phyloP scores from a whole-genome alignment of 2,113 vertebrate species.

The Pluvialis apricaria region DNA sequence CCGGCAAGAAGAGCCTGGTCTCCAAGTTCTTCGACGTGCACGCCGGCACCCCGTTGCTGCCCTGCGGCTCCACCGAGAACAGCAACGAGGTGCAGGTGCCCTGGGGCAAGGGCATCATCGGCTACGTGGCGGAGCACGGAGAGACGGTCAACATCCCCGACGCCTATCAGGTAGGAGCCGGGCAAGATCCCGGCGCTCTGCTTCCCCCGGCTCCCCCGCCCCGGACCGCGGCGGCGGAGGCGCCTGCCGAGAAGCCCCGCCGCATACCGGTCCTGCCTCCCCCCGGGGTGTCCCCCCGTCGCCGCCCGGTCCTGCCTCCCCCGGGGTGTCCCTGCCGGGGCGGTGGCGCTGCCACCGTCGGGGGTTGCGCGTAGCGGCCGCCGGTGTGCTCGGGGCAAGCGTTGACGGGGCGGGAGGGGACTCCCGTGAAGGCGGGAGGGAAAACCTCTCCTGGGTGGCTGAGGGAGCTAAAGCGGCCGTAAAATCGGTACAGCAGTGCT shows the following conservation, averaged over 20 bases:
- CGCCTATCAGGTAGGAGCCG: constrained; percentile 90
- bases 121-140: constrained; percentile 95
- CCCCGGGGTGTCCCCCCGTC: background rate
- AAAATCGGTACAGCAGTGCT: background rate
- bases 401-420: background rate
- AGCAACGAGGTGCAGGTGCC: constrained; percentile 96
- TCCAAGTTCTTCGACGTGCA: constrained; percentile 98
- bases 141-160: constrained; percentile 97
- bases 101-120: constrained; percentile 98
- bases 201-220: background rate
- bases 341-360: background rate
- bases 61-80: constrained; percentile 84
- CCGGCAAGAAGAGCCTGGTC: constrained; percentile 92
- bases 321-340: background rate
- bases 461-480: background rate
- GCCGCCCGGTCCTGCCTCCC: background rate
- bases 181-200: background rate
- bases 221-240: background rate
- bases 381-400: background rate
- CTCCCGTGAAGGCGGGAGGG: no score
- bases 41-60: constrained; percentile 90
- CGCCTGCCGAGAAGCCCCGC: background rate
- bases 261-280: background rate
- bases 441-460: background rate
- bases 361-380: background rate